Percentiles rank a stretch among this genome's conserved stretches.
phyloP scores from a whole-genome alignment of 2,888 invertebrate genomes.

The Noctua fimbriata region DNA sequence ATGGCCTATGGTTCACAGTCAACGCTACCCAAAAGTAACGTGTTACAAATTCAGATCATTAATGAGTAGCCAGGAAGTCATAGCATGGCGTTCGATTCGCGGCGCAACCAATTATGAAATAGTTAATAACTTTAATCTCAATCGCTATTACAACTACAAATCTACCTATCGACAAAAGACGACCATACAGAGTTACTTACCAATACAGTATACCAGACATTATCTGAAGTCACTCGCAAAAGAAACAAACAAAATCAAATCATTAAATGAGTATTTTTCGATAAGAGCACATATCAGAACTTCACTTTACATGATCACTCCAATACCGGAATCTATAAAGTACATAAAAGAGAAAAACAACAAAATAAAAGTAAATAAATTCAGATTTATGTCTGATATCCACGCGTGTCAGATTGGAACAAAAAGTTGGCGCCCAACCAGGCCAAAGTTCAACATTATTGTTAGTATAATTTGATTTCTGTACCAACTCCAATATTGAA shows the following conservation, averaged over 20 bases:
- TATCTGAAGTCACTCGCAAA: background rate
- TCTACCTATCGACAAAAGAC: background rate
- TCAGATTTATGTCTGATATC: conserved; percentile 56
- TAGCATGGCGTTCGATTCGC: background rate
- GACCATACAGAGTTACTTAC: background rate
- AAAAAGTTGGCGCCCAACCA: conserved; percentile 57
- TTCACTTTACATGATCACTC: conserved; percentile 21
- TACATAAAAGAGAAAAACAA: conserved; percentile 19
- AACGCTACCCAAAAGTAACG: background rate
- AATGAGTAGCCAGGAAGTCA: background rate
- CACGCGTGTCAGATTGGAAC: conserved; percentile 51
- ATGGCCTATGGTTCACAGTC: background rate
- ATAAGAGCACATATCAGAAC: conserved; percentile 13
- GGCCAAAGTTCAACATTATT: conserved; percentile 70
- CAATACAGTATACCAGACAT: background rate
- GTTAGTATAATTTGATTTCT: conserved; percentile 76
- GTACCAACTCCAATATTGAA: conserved; percentile 76
- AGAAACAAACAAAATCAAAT: background rate
- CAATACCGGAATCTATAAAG: background rate
- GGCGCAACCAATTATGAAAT: background rate
- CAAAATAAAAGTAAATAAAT: conserved; percentile 51
- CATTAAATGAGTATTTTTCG: background rate
- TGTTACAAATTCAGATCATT: background rate
- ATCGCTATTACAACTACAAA: background rate
- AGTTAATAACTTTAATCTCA: background rate